Evolutionary conservation across 1,140 invertebrate genomes (phyloP).

Genomic region (Tigriopus japonicus): DNA sequence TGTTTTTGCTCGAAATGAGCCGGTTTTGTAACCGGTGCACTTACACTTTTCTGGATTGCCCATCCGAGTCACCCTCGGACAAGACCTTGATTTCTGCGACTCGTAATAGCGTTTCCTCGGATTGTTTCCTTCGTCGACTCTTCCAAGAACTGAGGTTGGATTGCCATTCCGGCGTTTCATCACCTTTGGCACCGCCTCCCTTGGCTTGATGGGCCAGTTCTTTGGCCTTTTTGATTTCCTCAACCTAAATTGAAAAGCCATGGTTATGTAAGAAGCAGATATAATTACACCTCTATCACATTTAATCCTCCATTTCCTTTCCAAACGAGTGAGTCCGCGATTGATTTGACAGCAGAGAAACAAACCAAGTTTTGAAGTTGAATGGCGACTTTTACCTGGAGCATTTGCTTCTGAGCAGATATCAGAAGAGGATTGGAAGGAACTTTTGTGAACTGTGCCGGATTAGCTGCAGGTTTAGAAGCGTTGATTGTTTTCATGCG

Average conservation of each 20-base stretch:
- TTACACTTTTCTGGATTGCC: too few species aligned
- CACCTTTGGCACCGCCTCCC: background rate
- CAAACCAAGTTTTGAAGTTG: too few species aligned
- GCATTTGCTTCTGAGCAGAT: constrained; percentile 9
- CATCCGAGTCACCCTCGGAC: background rate
- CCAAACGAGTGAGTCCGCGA: too few species aligned
- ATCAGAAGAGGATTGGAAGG: constrained; percentile 11
- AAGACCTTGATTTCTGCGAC: constrained; percentile 5
- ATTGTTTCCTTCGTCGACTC: constrained; percentile 9
- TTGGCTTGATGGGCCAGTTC: background rate
- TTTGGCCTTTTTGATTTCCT: constrained; percentile 11
- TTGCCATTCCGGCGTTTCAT: constrained; percentile 12
- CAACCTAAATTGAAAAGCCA: background rate
- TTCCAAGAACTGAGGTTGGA: constrained; percentile 8
- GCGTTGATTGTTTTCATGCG: constrained; percentile 7
- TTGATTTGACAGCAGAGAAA: too few species aligned
- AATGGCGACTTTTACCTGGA: background rate
- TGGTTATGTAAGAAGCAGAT: too few species aligned
- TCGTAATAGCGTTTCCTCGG: constrained; percentile 1
- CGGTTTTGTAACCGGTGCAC: too few species aligned
- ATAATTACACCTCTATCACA: too few species aligned
- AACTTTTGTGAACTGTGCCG: constrained; percentile 7
- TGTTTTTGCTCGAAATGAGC: too few species aligned
- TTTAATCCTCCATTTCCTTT: too few species aligned
- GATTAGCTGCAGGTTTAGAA: constrained; percentile 9